phyloP scores from a whole-genome alignment of 2,888 invertebrate genomes.

The Noctuana brunneofusca region DNA sequence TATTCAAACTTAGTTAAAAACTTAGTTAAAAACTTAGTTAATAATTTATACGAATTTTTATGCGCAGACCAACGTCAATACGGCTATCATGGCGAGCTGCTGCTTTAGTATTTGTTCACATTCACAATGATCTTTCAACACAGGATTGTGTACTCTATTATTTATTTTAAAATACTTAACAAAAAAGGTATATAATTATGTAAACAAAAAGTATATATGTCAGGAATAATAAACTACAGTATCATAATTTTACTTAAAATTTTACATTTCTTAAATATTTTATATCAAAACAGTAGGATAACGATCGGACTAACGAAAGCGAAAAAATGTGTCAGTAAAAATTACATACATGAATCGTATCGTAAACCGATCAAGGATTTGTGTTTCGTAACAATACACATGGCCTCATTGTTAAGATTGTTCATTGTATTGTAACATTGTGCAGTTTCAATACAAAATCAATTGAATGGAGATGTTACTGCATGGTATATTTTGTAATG shows the following conservation, averaged over 20 bases:
- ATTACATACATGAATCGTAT: neutral
- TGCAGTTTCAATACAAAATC: conserved; percentile 4
- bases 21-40: too few species aligned
- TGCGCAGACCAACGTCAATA: too few species aligned
- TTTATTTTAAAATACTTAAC: too few species aligned
- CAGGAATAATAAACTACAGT: neutral
- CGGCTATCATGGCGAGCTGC: too few species aligned
- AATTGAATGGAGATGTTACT: conserved; percentile 12
- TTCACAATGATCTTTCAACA: too few species aligned
- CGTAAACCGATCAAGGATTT: conserved; percentile 2
- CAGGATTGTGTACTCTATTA: too few species aligned
- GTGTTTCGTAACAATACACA: conserved; percentile 6
- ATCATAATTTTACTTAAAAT: neutral
- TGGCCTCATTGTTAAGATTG: conserved; percentile 4
- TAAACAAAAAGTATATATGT: too few species aligned
- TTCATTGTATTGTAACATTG: conserved; percentile 24
- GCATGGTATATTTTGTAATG: neutral
- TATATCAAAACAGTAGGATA: neutral
- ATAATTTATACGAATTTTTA: too few species aligned
- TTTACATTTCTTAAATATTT: too few species aligned
- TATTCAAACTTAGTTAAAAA: too few species aligned
- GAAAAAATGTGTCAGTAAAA: neutral
- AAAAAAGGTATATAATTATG: too few species aligned
- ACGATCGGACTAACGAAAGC: neutral
- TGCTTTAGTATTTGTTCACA: too few species aligned